These are phyloP conservation scores for Corvus cornix DNA, from an alignment of 2,113 vertebrate species.

Conservation along the genomic window DNA sequence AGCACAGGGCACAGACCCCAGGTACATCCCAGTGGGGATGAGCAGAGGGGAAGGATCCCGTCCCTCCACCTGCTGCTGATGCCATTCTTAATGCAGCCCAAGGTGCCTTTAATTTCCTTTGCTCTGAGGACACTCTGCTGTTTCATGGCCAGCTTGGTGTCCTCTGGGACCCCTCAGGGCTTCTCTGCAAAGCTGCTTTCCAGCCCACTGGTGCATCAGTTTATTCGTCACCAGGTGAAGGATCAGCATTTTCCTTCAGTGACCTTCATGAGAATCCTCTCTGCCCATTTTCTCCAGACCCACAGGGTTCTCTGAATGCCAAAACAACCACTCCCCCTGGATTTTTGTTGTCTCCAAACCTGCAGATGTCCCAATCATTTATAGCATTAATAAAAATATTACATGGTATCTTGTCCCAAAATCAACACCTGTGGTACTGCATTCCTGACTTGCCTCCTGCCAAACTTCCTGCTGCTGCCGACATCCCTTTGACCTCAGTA, in stretches of 20 bases:
- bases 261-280: neutral
- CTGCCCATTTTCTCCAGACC: neutral
- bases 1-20: neutral
- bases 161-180: neutral
- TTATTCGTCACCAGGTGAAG: neutral
- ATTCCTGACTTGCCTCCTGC: neutral
- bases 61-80: neutral
- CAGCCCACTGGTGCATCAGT: neutral
- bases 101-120: neutral
- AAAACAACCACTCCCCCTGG: accelerated
- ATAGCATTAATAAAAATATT: neutral
- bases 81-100: neutral
- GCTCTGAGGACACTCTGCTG: neutral
- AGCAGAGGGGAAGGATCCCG: neutral
- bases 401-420: accelerated
- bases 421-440: neutral
- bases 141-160: neutral
- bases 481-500: neutral
- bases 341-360: neutral
- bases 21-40: neutral
- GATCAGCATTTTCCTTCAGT: neutral
- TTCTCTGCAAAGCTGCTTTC: neutral
- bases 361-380: neutral
- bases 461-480: neutral
- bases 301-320: neutral